A percentile compares a stretch with the other conserved stretches of the same genome.
Evolutionary conservation across 2,113 vertebrate species (phyloP).

Genomic region (Cervus canadensis): DNA sequence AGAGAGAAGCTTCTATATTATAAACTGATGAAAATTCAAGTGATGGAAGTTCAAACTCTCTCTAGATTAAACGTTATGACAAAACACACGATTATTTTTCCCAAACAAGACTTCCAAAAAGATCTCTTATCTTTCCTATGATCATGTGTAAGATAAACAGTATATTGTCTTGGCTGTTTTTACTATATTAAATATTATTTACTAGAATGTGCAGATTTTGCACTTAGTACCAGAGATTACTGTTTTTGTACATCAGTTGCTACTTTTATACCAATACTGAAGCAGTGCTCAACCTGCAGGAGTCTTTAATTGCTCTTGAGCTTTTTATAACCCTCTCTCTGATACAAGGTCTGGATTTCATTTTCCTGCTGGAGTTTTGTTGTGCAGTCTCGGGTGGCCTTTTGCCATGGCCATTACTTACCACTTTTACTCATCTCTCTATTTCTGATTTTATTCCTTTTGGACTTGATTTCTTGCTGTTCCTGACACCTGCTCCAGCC

Average conservation of each 20-base stretch:
- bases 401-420: constrained; percentile 61
- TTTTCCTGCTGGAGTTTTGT: constrained; percentile 18
- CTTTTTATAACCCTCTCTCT: constrained; percentile 22
- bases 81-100: background rate
- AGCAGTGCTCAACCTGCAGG: background rate
- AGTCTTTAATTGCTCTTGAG: constrained; percentile 44
- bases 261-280: constrained; percentile 39
- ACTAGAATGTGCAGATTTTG: background rate
- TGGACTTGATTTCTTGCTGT: constrained; percentile 58
- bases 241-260: background rate
- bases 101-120: background rate
- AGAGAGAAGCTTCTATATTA: background rate
- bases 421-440: constrained; percentile 68
- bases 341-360: constrained; percentile 52
- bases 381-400: constrained; percentile 58
- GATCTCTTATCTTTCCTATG: background rate
- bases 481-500: constrained; percentile 59
- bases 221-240: background rate
- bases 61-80: background rate
- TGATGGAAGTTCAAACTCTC: background rate
- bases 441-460: constrained; percentile 66
- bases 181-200: background rate
- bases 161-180: background rate
- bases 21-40: background rate
- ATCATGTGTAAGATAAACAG: background rate